phyloP scores from a whole-genome alignment of 2,113 vertebrate genomes.

The Pteropus alecto region DNA sequence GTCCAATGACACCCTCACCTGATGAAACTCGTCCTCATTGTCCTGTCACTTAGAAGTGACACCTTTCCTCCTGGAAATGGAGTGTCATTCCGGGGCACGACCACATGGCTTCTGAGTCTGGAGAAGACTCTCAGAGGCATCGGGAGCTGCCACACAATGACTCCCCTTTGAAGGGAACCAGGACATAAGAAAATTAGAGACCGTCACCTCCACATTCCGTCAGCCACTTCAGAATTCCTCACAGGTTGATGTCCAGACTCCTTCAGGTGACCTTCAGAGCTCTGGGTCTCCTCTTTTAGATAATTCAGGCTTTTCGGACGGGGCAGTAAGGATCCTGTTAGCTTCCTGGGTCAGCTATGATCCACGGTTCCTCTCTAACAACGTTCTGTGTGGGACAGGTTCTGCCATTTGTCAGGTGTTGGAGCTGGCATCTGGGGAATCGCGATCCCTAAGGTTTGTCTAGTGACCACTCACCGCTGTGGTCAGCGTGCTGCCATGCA shows the following conservation, averaged over 20 bases:
- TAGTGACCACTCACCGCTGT: not conserved
- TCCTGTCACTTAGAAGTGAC: not conserved
- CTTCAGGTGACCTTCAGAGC: not conserved
- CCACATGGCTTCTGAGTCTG: not conserved
- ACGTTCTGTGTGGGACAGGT: not conserved
- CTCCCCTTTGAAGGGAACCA: not conserved
- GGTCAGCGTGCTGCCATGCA: rapidly evolving
- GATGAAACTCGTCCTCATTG: not conserved
- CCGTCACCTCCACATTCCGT: not conserved
- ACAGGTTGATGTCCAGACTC: too few relatives aligned
- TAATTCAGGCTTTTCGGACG: not conserved
- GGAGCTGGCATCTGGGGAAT: not conserved
- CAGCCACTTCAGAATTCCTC: not conserved
- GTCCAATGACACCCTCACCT: not conserved
- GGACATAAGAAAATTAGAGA: not conserved
- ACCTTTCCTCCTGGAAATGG: not conserved
- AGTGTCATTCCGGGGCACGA: not conserved
- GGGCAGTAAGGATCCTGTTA: not conserved
- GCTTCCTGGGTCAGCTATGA: too few relatives aligned
- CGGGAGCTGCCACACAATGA: rapidly evolving
- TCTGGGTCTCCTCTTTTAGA: not conserved
- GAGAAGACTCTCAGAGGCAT: not conserved
- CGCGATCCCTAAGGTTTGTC: rapidly evolving
- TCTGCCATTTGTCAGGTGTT: too few relatives aligned
- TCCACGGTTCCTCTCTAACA: not conserved